Percentiles rank a stretch among this genome's conserved stretches.
phyloP scores from a whole-genome alignment of 2,888 invertebrate species.

The Ametastegia equiseti region DNA sequence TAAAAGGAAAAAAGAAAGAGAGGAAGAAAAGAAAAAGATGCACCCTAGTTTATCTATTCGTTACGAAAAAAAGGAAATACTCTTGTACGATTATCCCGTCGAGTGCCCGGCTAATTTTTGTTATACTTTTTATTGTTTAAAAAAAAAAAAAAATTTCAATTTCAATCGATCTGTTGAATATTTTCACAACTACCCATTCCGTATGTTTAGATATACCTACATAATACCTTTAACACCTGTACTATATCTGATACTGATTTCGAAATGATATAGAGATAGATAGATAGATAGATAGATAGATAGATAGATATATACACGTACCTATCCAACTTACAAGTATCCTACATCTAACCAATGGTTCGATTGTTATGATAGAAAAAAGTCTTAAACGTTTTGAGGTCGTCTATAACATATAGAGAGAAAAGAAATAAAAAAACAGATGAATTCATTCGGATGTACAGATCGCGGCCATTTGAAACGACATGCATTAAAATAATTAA shows the following conservation, averaged over 20 bases:
- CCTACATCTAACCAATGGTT: background rate
- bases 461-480: background rate
- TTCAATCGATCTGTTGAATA: background rate
- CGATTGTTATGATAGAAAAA: conserved; percentile 19
- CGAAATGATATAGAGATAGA: conserved; percentile 13
- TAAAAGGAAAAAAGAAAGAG: background rate
- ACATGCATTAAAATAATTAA: background rate
- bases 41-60: background rate
- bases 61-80: no score
- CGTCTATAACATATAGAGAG: no score
- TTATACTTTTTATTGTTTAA: background rate
- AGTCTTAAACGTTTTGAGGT: background rate
- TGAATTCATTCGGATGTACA: no score
- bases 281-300: background rate
- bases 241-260: background rate
- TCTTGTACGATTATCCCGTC: background rate
- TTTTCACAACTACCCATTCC: background rate
- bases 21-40: background rate
- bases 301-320: background rate
- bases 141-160: background rate
- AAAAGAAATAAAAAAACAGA: no score
- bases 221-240: background rate
- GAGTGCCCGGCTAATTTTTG: background rate
- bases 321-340: background rate
- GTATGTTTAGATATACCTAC: conserved; percentile 6